Evolutionary conservation across 1,140 invertebrate genomes (phyloP).

Genomic region (Drosophila leontia): DNA sequence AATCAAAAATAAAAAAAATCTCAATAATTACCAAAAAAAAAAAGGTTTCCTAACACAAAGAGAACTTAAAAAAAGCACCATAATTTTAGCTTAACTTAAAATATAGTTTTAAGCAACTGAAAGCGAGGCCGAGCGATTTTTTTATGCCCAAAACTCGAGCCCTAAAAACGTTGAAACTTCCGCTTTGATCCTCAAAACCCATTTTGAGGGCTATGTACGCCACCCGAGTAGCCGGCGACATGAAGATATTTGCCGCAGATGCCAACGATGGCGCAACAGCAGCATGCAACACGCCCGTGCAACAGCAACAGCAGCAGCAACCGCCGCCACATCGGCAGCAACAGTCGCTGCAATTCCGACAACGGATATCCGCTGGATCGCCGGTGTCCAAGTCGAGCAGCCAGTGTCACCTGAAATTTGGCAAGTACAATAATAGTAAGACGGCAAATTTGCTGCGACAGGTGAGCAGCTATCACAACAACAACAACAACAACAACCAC

Average conservation of each 20-base stretch:
- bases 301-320: constrained; percentile 45
- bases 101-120: constrained; percentile 5
- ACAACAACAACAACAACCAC: constrained; percentile 18
- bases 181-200: not conserved
- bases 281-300: constrained; percentile 26
- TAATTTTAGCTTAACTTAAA: constrained; percentile 32
- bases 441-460: constrained; percentile 56
- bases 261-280: constrained; percentile 10
- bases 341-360: constrained; percentile 46
- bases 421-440: constrained; percentile 65
- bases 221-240: constrained; percentile 40
- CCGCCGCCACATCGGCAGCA: constrained; percentile 24
- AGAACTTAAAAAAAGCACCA: constrained; percentile 9
- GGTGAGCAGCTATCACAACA: constrained; percentile 38
- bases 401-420: constrained; percentile 51
- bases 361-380: constrained; percentile 23
- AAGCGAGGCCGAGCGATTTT: constrained; percentile 36
- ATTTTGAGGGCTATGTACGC: constrained; percentile 52
- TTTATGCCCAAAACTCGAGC: constrained; percentile 47
- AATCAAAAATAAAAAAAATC: constrained; percentile 40
- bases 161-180: not conserved
- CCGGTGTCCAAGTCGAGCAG: constrained; percentile 14
- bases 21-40: constrained; percentile 7
- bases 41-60: constrained; percentile 12
- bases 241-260: constrained; percentile 70